Conservation (phyloP, 2,888 invertebrate genomes). For the Epinotia bilunana region DNA sequence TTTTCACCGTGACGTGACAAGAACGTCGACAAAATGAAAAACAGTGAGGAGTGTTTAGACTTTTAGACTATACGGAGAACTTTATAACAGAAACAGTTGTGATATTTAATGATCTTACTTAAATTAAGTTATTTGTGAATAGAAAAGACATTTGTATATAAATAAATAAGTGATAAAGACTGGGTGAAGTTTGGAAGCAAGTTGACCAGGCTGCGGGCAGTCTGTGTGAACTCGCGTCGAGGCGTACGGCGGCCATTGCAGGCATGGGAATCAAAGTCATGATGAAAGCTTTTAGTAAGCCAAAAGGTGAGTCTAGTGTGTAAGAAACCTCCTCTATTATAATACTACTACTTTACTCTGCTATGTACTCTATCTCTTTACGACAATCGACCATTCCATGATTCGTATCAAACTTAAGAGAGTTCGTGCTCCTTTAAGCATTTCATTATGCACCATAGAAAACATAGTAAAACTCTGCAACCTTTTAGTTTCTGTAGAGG, state of each 20-base stretch:
- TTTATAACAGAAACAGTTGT: conserved; percentile 66
- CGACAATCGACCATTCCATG: background rate
- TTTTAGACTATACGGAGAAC: conserved; percentile 53
- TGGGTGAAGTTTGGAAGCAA: conserved; percentile 51
- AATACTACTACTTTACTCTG: background rate
- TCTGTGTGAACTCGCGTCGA: conserved; percentile 66
- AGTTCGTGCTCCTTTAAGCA: background rate
- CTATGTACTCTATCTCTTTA: background rate
- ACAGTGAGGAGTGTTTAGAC: conserved; percentile 83
- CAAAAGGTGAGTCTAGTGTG: conserved; percentile 86
- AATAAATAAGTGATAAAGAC: conserved; percentile 52
- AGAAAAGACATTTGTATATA: conserved; percentile 46
- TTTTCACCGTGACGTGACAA: conserved; percentile 73
- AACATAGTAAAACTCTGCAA: no score
- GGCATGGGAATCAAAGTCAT: conserved; percentile 95
- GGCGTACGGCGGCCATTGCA: conserved; percentile 80
- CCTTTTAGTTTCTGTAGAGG: background rate
- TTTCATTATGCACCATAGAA: background rate
- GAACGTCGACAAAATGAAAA: conserved; percentile 78
- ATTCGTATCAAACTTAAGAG: background rate
- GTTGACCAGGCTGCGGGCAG: conserved; percentile 56
- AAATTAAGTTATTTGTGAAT: conserved; percentile 60
- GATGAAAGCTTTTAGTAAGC: conserved; percentile 94
- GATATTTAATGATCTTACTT: conserved; percentile 79
- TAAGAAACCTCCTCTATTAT: background rate